A percentile compares a stretch with the other conserved stretches of the same genome.
phyloP scores from a whole-genome alignment of 2,888 invertebrate species.

The Clunio marinus region DNA sequence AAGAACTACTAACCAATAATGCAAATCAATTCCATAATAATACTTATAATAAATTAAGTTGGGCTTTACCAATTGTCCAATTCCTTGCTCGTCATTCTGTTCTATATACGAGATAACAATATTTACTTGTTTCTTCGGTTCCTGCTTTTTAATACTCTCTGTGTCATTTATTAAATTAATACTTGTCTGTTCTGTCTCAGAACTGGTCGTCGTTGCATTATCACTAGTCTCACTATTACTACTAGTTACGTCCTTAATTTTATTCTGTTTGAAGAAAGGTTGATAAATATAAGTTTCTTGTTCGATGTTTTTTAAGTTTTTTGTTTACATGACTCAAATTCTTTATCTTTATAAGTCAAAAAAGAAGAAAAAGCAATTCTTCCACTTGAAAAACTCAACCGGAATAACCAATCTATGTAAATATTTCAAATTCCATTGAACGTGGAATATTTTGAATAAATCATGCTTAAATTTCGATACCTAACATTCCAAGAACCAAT shows the following conservation, averaged over 20 bases:
- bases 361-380: no score
- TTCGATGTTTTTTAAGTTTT: background rate
- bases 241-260: constrained; percentile 31
- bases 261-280: constrained; percentile 27
- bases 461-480: no score
- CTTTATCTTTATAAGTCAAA: no score
- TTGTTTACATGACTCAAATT: no score
- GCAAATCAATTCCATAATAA: background rate
- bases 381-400: no score
- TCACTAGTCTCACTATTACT: background rate
- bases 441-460: no score
- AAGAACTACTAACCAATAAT: background rate
- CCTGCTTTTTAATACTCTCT: constrained; percentile 38
- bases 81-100: constrained; percentile 34
- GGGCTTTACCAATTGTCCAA: constrained; percentile 24
- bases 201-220: background rate
- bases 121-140: constrained; percentile 36
- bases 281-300: background rate
- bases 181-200: constrained; percentile 32
- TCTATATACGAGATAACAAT: constrained; percentile 38
- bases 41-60: background rate
- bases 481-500: no score
- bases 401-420: no score
- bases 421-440: no score
- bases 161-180: constrained; percentile 37